Conservation (phyloP, 2,797 vertebrate genomes). For the Cossypha polioptera region DNA sequence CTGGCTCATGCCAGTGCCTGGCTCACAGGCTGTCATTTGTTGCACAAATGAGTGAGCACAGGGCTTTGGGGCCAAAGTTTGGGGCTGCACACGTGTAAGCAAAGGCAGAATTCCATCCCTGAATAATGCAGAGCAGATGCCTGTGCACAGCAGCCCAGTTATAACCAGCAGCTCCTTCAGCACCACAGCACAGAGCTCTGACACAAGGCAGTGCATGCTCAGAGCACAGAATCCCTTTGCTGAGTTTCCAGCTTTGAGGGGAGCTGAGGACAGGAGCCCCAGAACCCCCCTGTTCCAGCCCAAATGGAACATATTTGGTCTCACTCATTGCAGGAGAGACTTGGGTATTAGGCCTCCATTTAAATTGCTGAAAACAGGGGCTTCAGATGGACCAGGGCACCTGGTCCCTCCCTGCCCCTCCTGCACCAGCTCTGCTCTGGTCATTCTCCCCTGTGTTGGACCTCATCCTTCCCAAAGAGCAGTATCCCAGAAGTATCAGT, state of each 20-base stretch:
- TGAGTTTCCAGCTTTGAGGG: not conserved
- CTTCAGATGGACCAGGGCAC: not conserved
- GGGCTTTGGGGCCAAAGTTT: not conserved
- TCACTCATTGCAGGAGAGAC: accelerated
- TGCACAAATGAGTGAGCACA: not conserved
- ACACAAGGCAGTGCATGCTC: not conserved
- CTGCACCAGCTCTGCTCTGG: not conserved
- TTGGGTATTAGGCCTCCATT: not conserved
- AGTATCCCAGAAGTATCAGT: not conserved
- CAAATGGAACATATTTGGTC: not conserved
- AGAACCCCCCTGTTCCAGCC: not conserved
- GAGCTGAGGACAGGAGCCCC: not conserved
- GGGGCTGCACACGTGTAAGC: not conserved
- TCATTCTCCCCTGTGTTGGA: not conserved
- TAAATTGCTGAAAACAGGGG: not conserved
- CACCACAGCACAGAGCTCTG: not conserved
- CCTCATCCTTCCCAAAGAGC: not conserved
- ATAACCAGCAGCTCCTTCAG: not conserved
- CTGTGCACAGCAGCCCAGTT: not conserved
- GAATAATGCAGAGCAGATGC: not conserved
- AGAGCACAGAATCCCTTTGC: not conserved
- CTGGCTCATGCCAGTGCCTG: not conserved
- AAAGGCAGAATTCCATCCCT: not conserved
- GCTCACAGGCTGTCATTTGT: not conserved
- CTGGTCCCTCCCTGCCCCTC: not conserved